Evolutionary conservation across 64 coral and sea anemone species (phyloP), one percentile per base, ranked within the genome.

Genomic region (Pocillopora verrucosa): DNA sequence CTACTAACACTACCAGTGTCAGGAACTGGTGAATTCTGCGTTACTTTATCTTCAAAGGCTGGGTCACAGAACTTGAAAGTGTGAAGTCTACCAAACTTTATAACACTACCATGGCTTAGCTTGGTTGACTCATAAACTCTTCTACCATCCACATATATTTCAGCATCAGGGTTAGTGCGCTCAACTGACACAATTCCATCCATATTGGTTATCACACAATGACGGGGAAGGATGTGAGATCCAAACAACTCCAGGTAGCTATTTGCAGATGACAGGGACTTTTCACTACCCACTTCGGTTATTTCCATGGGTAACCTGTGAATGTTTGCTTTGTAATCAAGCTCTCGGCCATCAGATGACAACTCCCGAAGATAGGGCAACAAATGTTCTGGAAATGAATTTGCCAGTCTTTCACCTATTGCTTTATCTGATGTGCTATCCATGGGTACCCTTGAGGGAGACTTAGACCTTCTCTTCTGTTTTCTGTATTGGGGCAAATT

Each of bases 261-360:
- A 10, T 77, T 88, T 75, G 89, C 89, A 61, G 95, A 86, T 24
- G 83, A 87, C 74, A 93, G 84, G 5, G 92, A 94, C 79, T 93
- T 97, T 73, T 97, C 95, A 72, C 95, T 97, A 19, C 95, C 95
- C 10, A 97, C 92, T 38, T 97, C 95, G 9, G 95, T 97, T 56
- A 93, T 89, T 64, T 93, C 93, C 95, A 97, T 97, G 20, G 90
- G 95, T 15, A 97, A 79, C 10, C 95, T 76, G 64, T 91, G 75
- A 61, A 91, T 77, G 56, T 85, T 78, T 38, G 88, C 82, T 17
- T 83, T 60, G 61, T 93, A 86, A 22, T 94, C 83, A 0, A 94
- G 25, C 30, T 97, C 91, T 72, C 82, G 86, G 11, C 95, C 95
- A 88, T 93, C 92, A 22, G 95, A 82, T 24, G 95, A 88, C n/a